Conservation (phyloP, 2,113 vertebrate species). For the Vanacampus margaritifer region DNA sequence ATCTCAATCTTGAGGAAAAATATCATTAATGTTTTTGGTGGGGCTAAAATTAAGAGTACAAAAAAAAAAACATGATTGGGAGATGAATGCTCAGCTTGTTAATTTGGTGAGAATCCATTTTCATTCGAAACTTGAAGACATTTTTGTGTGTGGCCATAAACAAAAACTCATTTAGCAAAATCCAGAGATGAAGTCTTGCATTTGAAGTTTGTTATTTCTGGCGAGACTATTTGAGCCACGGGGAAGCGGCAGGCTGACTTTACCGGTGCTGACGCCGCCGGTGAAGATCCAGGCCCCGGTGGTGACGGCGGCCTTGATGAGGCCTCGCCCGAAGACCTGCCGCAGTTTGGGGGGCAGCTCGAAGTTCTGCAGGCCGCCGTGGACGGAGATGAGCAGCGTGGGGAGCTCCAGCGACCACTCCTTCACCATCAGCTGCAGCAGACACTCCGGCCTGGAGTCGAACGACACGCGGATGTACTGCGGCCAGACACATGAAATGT, state of each 20-base stretch:
- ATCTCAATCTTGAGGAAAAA: too few species aligned
- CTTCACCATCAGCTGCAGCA: slow-evolving; percentile 95
- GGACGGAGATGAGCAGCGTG: slow-evolving; percentile 91
- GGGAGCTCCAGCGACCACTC: slow-evolving; percentile 97
- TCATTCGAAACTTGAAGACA: too few species aligned
- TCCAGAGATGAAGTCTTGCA: too few species aligned
- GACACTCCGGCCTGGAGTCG: slow-evolving; percentile 87
- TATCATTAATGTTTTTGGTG: too few species aligned
- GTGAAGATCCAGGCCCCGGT: slow-evolving; percentile 99
- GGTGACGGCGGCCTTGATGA: slow-evolving; percentile 95
- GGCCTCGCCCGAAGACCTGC: slow-evolving; percentile 94
- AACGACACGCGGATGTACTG: slow-evolving; percentile 92
- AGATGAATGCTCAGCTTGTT: too few species aligned
- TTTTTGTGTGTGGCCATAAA: too few species aligned
- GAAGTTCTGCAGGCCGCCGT: slow-evolving; percentile 96
- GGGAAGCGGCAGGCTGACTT: background rate
- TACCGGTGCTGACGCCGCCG: slow-evolving; percentile 91
- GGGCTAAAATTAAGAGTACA: too few species aligned
- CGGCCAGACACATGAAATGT: background rate
- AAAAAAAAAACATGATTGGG: too few species aligned
- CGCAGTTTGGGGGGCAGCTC: slow-evolving; percentile 94
- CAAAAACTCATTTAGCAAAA: too few species aligned
- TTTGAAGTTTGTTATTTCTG: too few species aligned
- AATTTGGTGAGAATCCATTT: too few species aligned
- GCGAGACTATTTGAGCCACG: too few species aligned